Conservation (phyloP, 2,888 invertebrate genomes). For the Heliconius erato region DNA sequence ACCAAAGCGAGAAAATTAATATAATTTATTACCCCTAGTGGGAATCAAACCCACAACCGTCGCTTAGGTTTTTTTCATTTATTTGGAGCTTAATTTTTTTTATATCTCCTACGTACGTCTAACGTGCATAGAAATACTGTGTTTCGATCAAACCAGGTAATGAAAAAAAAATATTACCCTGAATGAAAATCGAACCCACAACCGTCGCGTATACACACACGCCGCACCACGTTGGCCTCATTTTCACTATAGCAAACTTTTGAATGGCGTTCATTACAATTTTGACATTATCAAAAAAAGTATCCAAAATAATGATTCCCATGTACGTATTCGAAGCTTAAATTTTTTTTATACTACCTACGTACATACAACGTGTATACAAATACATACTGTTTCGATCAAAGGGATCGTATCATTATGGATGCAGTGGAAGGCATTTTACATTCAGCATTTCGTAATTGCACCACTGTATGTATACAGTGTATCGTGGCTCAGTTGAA, state of each 20-base stretch:
- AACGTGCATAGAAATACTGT: no score
- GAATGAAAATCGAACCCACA: neutral
- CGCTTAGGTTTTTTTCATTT: neutral
- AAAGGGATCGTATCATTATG: slow-evolving; percentile 30
- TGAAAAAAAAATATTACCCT: neutral
- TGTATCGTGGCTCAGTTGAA: neutral
- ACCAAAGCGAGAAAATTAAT: neutral
- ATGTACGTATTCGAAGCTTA: slow-evolving; percentile 11
- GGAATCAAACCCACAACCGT: neutral
- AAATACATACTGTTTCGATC: slow-evolving; percentile 20
- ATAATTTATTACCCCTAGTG: neutral
- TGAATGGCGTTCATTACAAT: slow-evolving; percentile 32
- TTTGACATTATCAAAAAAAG: slow-evolving; percentile 18
- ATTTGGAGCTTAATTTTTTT: no score
- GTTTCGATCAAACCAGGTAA: neutral
- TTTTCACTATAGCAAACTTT: neutral
- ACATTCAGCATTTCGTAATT: slow-evolving; percentile 22
- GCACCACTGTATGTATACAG: neutral
- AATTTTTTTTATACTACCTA: slow-evolving; percentile 29
- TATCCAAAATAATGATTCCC: slow-evolving; percentile 23
- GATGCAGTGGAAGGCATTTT: slow-evolving; percentile 27
- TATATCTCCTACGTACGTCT: no score
- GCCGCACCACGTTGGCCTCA: neutral
- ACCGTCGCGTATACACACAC: neutral
- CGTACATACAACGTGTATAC: neutral